phyloP scores from a whole-genome alignment of 2,797 vertebrate species.

The Bryconaethiops microstoma region DNA sequence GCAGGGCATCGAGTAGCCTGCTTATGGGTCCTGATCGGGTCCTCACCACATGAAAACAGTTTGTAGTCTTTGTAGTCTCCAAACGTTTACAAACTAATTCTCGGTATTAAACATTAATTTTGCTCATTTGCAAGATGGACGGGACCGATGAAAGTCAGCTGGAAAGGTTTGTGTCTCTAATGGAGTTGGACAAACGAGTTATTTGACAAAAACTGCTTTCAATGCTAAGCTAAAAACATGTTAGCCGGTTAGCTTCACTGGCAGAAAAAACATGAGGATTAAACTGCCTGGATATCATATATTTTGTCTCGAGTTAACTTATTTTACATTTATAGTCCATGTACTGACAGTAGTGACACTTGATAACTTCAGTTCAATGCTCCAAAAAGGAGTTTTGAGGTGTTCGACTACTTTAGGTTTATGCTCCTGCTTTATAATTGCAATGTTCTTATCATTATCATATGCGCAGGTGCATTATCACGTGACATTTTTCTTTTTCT shows the following conservation, averaged over 20 bases:
- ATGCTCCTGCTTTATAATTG: neutral
- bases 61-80: neutral
- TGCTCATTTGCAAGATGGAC: neutral
- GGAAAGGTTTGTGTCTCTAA: constrained; percentile 70
- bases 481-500: too few species aligned
- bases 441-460: too few species aligned
- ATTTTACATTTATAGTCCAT: too few species aligned
- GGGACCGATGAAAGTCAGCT: constrained; percentile 69
- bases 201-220: neutral
- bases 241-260: neutral
- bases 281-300: neutral
- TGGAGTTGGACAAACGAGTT: neutral
- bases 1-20: constrained; percentile 56
- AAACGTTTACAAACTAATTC: neutral
- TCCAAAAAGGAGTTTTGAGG: neutral
- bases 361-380: neutral
- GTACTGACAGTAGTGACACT: neutral
- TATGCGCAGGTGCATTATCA: too few species aligned
- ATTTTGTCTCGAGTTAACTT: neutral
- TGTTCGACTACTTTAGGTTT: neutral
- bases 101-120: neutral
- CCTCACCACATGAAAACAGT: constrained; percentile 64
- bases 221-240: neutral
- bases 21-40: constrained; percentile 67
- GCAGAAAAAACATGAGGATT: neutral